phyloP scores from a whole-genome alignment of 2,113 vertebrate species.

The Rhinolophus sinicus region DNA sequence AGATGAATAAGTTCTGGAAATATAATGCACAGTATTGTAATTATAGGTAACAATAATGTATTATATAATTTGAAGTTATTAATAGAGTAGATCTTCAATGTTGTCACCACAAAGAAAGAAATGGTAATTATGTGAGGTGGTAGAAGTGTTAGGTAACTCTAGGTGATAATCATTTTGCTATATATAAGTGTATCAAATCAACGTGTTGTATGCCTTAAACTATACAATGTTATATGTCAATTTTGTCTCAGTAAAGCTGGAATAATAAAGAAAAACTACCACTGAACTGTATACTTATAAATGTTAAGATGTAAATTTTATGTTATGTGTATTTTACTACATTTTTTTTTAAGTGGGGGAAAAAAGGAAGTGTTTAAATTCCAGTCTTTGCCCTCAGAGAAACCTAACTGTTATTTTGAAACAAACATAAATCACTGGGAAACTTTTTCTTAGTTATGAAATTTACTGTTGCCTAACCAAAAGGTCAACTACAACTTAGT shows the following conservation, averaged over 20 bases:
- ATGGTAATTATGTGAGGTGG: background rate
- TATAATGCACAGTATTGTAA: background rate
- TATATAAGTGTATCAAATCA: background rate
- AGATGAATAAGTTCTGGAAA: background rate
- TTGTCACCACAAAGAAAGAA: background rate
- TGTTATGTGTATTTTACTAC: background rate
- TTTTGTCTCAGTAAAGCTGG: background rate
- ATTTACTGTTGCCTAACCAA: constrained; percentile 52
- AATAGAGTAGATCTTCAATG: background rate
- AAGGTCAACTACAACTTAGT: constrained; percentile 24
- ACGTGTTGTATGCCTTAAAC: background rate
- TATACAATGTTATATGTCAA: background rate
- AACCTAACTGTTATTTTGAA: constrained; percentile 51
- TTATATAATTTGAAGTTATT: background rate
- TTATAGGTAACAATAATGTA: background rate
- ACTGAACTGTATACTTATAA: background rate
- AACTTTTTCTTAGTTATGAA: constrained; percentile 54
- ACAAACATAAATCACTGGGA: constrained; percentile 20
- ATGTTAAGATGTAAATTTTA: background rate
- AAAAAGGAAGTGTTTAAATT: background rate
- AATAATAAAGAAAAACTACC: background rate
- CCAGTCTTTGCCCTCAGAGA: background rate
- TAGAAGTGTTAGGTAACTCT: background rate
- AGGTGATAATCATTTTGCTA: background rate
- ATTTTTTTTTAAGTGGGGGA: background rate